Base-by-base conservation (phyloP, 2,888 invertebrate genomes). In the Catocala fraxini region DNA sequence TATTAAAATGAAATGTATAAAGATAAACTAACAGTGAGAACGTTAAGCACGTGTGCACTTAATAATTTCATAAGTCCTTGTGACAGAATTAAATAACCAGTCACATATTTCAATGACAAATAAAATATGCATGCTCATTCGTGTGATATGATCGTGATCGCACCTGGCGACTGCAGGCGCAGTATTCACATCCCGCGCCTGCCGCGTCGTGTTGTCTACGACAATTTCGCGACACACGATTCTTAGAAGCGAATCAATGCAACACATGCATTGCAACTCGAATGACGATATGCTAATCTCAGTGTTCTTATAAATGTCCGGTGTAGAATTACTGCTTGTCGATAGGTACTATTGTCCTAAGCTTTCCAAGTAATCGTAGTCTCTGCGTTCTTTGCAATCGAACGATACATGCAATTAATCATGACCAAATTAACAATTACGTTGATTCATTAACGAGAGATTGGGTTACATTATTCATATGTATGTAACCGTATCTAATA, bases 251-350 rank as follows among this genome's bases (percentile, higher is more conserved):
- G 80, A 81, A 81, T 84, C 82, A 80, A 82, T 84, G 83, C 84
- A 82, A 75, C 75, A 75, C 80, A 81, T 81, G 84, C 78, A 79
- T 77, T 82, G 83, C 81, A 81, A 82, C 81, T 76, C 75, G 79
- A 88, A 89, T 89, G 87, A 85, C 86, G 85, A 82, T 86, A 89
- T 88, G 87, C 80, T 82, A 90, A 87, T 86, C 83, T 80, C 84
- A 89, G 84, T 82, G 82, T 89, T 88, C 87, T 84, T 82, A 84
- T 86, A 83, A 57, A 84, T 82, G 81, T 76, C 82, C 74, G 80
- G 86, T 87, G 80, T 90, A 83, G 75, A 77, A 87, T 90, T 89
- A 89, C 87, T 55, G 63, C 15, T 15, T 15, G 46, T 46, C 35
- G 35, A 39, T 39, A 39, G 35, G 70, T 72, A 68, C 68, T 68